phyloP scores from a whole-genome alignment of 2,113 vertebrate genomes.

The Gopherus flavomarginatus region DNA sequence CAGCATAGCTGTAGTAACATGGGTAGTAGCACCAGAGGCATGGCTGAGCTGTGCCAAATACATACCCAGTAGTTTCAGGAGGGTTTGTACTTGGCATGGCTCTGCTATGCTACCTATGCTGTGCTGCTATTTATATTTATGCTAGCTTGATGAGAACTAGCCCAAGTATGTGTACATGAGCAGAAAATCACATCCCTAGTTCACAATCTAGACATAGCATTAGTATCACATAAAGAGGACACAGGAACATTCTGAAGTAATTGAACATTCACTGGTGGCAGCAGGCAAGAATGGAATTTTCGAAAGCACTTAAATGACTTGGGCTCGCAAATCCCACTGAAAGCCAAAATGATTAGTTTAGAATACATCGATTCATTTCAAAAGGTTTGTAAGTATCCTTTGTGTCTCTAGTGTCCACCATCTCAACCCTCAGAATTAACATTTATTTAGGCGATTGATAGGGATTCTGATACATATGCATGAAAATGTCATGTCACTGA shows the following conservation, averaged over 20 bases:
- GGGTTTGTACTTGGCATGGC: background rate
- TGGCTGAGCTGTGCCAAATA: no score
- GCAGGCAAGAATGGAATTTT: background rate
- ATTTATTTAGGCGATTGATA: background rate
- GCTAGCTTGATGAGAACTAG: background rate
- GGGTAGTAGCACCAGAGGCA: background rate
- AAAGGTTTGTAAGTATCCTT: background rate
- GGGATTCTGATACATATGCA: background rate
- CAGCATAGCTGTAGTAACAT: background rate
- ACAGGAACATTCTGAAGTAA: background rate
- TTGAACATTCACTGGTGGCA: background rate
- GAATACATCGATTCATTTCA: background rate
- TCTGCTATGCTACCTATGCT: background rate
- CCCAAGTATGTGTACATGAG: background rate
- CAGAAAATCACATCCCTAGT: background rate
- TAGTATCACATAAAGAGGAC: background rate
- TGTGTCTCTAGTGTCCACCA: background rate
- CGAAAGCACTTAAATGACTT: background rate
- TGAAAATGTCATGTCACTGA: background rate
- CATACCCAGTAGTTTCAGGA: background rate
- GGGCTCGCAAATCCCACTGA: background rate
- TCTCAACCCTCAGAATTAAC: background rate
- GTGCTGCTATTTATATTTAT: background rate
- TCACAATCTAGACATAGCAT: background rate
- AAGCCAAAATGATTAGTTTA: background rate